Evolutionary conservation across 1,140 invertebrate genomes (phyloP), one percentile per base, ranked within the genome.

Genomic region (Pseudomyrmex gracilis): DNA sequence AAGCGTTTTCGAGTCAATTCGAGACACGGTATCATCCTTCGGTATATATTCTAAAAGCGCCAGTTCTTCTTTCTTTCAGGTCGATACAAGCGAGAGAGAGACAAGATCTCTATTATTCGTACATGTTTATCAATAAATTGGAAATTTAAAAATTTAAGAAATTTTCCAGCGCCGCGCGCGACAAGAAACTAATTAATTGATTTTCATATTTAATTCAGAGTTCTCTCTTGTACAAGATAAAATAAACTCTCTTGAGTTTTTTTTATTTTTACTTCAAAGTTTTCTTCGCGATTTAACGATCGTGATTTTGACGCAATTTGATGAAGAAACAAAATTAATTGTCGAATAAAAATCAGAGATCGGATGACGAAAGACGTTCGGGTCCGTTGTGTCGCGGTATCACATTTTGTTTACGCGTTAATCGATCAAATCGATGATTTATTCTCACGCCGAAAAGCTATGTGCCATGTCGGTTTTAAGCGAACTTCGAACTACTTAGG

Each of bases 401-500:
- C 22, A 73, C 82, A 78, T 85, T 88, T 82, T 74, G 78, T 88
- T 76, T 85, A 20, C 64, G 53, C 24, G 70, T 85, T 89, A 89
- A 88, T 89, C 88, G 83, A 73, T 82, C 34, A 49, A 66, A 61
- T 83, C 57, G 70, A n/a, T 73, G 78, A 82, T 89, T 89, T 84
- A 83, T 86, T 82, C 70, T 78, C 66, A 70, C 74, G 58, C 84
- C 63, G 80, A 71, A 73, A 85, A 85, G 61, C 82, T 55, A 58
- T 12, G 60, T 58, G 63, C 80, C 24, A 24, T n/a, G 51, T 17
- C 67, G 82, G 87, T 89, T 89, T 89, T 89, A 86, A 89, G 87
- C 88, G 82, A 82, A 77, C 87, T 89, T 89, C 82, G 85, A 89
- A 89, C 87, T 90, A 90, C 88, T 90, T 90, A 88, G 88, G 86